Percentiles rank a stretch among this genome's conserved stretches.
Conservation (phyloP, 2,797 vertebrate species). For the Otolemur crassicaudatus region DNA sequence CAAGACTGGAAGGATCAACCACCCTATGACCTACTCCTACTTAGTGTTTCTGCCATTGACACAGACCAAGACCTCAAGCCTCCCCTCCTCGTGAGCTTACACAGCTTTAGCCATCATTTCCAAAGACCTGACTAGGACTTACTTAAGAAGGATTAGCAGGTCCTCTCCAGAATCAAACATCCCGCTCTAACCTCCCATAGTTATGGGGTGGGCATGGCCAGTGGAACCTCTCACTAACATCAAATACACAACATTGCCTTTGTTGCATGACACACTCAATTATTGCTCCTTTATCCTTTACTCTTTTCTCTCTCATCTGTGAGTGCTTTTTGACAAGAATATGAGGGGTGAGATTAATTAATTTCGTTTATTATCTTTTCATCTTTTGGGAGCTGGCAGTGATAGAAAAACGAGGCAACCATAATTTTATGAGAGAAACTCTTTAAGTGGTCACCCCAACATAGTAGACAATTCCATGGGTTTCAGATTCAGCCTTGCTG, state of each 20-base stretch:
- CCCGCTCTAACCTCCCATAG: neutral
- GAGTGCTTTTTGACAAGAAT: neutral
- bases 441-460: neutral
- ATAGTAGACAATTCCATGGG: neutral
- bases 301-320: neutral
- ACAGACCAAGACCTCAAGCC: neutral
- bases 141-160: neutral
- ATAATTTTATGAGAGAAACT: neutral
- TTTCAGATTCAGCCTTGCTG: neutral
- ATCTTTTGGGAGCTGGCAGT: neutral
- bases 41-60: neutral
- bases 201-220: neutral
- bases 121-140: neutral
- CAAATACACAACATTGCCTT: neutral
- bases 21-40: rapidly evolving
- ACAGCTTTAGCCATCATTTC: neutral
- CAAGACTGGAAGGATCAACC: neutral
- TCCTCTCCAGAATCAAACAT: neutral
- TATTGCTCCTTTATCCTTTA: neutral
- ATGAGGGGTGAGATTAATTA: neutral
- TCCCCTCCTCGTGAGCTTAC: neutral
- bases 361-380: neutral
- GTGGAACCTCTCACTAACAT: neutral
- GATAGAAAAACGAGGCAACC: neutral
- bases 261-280: neutral